Evolutionary conservation across 2,888 invertebrate species (phyloP).

Genomic region (Coleophora deauratella): DNA sequence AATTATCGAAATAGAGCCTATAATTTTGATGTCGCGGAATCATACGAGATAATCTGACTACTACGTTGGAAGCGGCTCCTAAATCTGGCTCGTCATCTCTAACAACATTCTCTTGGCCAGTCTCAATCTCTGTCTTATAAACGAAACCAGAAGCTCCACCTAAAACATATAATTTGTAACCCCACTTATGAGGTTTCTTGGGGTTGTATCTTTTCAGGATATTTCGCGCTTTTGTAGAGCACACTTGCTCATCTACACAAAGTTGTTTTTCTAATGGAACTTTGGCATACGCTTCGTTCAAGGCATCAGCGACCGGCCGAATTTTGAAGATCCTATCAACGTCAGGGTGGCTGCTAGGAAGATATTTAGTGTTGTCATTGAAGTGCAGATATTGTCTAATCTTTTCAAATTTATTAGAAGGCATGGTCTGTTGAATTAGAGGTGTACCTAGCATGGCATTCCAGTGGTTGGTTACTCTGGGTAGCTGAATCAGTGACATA

Average conservation of each 20-base stretch:
- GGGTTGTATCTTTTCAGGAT: slow-evolving; percentile 29
- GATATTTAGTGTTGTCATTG: slow-evolving; percentile 16
- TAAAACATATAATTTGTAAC: slow-evolving; percentile 27
- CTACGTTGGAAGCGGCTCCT: slow-evolving; percentile 22
- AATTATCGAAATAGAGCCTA: slow-evolving; percentile 26
- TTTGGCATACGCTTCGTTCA: slow-evolving; percentile 12
- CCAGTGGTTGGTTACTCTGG: slow-evolving; percentile 19
- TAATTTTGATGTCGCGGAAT: slow-evolving; percentile 24
- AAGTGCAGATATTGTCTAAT: slow-evolving; percentile 20
- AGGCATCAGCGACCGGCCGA: slow-evolving; percentile 17
- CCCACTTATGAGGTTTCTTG: slow-evolving; percentile 35
- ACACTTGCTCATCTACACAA: slow-evolving; percentile 27
- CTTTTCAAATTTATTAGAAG: slow-evolving; percentile 19
- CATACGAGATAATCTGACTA: slow-evolving; percentile 21
- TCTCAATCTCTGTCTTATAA: slow-evolving; percentile 27
- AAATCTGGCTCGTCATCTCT: slow-evolving; percentile 19
- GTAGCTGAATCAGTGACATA: slow-evolving; percentile 8
- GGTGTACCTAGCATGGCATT: slow-evolving; percentile 12
- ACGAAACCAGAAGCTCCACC: slow-evolving; percentile 25
- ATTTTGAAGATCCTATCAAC: slow-evolving; percentile 19
- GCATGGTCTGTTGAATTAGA: slow-evolving; percentile 17
- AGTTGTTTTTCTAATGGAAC: slow-evolving; percentile 18
- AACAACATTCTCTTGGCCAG: slow-evolving; percentile 22
- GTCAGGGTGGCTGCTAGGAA: slow-evolving; percentile 6
- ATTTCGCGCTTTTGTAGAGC: slow-evolving; percentile 22